These are phyloP conservation scores for Cordilura impudica DNA, from an alignment of 2,888 invertebrate genomes.

Conservation along the genomic window DNA sequence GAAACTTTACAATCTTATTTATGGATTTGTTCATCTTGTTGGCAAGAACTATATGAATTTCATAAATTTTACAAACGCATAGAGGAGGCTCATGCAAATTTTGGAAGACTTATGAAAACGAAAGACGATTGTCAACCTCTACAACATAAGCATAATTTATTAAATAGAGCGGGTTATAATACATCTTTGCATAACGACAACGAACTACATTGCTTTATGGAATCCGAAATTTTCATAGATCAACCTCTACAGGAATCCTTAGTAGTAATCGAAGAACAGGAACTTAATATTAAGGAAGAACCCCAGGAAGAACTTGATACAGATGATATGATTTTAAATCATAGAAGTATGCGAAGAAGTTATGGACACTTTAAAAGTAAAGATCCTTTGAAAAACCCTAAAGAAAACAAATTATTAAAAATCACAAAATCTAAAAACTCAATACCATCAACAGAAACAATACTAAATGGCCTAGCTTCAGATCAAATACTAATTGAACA, in stretches of 20 bases:
- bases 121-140: constrained; percentile 17
- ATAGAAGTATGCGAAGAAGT: constrained; percentile 16
- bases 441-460: neutral
- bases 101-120: constrained; percentile 59
- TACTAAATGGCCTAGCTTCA: constrained; percentile 27
- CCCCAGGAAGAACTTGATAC: neutral
- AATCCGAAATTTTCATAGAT: constrained; percentile 10
- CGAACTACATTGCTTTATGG: neutral
- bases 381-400: neutral
- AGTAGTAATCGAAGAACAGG: constrained; percentile 1
- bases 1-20: neutral
- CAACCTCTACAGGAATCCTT: constrained; percentile 22
- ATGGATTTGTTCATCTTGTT: constrained; percentile 67
- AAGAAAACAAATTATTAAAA: neutral
- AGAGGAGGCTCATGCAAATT: constrained; percentile 65
- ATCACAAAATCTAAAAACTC: constrained; percentile 11
- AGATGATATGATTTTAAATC: neutral
- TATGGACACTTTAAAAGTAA: neutral
- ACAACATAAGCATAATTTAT: neutral
- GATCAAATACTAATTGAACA: constrained; percentile 52
- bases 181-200: neutral
- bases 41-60: constrained; percentile 68
- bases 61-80: constrained; percentile 68
- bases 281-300: constrained; percentile 8
- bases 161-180: neutral